Percentiles rank a stretch among this genome's conserved stretches.
phyloP scores from a whole-genome alignment of 2,797 vertebrate genomes.

The Spinibarbus caldwelli region DNA sequence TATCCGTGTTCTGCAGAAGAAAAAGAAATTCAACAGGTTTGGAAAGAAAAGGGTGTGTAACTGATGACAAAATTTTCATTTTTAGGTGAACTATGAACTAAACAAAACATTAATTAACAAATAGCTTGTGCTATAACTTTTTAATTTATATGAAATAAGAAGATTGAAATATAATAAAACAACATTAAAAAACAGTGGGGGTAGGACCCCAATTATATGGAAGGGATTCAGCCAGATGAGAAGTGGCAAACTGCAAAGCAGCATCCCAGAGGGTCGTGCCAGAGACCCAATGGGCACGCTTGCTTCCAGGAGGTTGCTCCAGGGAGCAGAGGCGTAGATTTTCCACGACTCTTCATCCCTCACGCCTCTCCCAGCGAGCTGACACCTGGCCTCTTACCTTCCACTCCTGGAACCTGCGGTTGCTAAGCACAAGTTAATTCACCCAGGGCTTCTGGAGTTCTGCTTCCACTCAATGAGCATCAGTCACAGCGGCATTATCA shows the following conservation, averaged over 20 bases:
- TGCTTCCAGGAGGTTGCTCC: constrained; percentile 2
- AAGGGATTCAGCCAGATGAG: neutral
- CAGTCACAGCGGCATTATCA: constrained; percentile 26
- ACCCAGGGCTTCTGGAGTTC: constrained; percentile 30
- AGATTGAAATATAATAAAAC: neutral
- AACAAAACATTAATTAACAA: neutral
- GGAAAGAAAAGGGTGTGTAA: neutral
- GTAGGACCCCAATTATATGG: neutral
- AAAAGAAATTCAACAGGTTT: neutral
- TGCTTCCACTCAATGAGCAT: constrained; percentile 44
- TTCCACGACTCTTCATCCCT: constrained; percentile 17
- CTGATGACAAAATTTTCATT: neutral
- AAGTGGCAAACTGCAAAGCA: neutral
- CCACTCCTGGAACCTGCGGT: constrained; percentile 32
- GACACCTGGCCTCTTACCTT: constrained; percentile 21
- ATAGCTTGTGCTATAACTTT: neutral
- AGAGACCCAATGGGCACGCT: neutral
- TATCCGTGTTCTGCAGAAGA: neutral
- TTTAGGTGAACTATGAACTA: neutral
- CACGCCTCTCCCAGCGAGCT: neutral
- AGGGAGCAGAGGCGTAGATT: constrained; percentile 10
- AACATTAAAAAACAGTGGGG: neutral
- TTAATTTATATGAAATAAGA: neutral
- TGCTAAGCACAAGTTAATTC: constrained; percentile 42
- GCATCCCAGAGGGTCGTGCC: neutral